Conservation (phyloP, 2,888 invertebrate species). For the Patella pellucida region DNA sequence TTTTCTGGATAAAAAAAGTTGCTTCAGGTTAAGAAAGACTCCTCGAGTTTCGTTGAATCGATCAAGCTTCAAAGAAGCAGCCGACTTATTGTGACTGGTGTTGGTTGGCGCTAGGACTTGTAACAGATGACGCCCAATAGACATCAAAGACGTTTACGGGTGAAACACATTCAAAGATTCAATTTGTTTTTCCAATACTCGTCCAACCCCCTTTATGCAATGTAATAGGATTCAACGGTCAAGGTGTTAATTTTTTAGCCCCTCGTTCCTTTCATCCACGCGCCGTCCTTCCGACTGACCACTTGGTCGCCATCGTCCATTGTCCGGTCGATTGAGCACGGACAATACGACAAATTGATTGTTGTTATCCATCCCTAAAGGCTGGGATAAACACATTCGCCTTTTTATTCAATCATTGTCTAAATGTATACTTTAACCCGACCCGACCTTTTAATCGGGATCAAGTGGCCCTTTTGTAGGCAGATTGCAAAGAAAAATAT, state of each 20-base stretch:
- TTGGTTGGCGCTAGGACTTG: not conserved
- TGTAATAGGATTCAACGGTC: slow-evolving; percentile 10
- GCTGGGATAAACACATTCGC: slow-evolving; percentile 11
- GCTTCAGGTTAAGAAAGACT: no score
- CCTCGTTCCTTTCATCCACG: slow-evolving; percentile 1
- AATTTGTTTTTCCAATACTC: slow-evolving; percentile 5
- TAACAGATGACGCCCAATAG: slow-evolving; percentile 7
- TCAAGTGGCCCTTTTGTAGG: not conserved
- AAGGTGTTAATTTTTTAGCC: slow-evolving; percentile 12
- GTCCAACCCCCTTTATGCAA: slow-evolving; percentile 9
- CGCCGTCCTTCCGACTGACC: slow-evolving; percentile 1
- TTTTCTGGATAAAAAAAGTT: no score
- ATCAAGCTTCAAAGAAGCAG: not conserved
- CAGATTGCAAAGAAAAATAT: no score
- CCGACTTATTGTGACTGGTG: not conserved
- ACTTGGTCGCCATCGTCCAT: slow-evolving; percentile 2
- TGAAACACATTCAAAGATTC: not conserved
- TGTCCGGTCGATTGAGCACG: slow-evolving; percentile 8
- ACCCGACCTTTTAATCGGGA: slow-evolving; percentile 10
- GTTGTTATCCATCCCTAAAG: slow-evolving; percentile 9
- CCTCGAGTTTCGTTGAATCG: not conserved
- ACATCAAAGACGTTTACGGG: slow-evolving; percentile 8
- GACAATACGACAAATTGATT: slow-evolving; percentile 7
- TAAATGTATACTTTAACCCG: slow-evolving; percentile 11
- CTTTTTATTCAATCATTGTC: slow-evolving; percentile 7